Percentiles rank a stretch among this genome's conserved stretches.
Conservation (phyloP, 2,888 invertebrate genomes). For the Phlogophora meticulosa region DNA sequence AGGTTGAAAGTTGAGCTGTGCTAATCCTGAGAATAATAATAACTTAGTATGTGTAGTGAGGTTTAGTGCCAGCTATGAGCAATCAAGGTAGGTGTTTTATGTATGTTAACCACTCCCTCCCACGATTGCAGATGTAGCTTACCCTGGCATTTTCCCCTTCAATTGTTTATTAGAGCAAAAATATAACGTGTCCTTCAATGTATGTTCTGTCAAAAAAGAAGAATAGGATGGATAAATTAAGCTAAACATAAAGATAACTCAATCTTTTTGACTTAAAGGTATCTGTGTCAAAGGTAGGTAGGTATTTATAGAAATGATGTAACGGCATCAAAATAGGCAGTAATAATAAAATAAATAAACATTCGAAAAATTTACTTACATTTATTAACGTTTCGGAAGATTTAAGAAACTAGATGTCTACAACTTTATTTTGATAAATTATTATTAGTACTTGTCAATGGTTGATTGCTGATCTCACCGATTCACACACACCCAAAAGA, state of each 20-base stretch:
- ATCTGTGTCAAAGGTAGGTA: constrained; percentile 13
- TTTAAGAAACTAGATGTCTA: background rate
- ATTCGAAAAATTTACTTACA: constrained; percentile 34
- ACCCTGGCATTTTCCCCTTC: constrained; percentile 88
- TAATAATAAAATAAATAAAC: background rate
- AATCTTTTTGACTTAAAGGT: constrained; percentile 6
- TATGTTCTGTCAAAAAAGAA: constrained; percentile 81
- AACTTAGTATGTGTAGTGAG: constrained; percentile 68
- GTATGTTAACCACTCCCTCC: constrained; percentile 88
- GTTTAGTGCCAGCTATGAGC: constrained; percentile 75
- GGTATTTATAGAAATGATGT: constrained; percentile 76
- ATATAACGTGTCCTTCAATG: constrained; percentile 68
- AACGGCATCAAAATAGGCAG: constrained; percentile 77
- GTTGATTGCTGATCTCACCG: no score
- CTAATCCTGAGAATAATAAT: background rate
- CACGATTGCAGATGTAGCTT: constrained; percentile 83
- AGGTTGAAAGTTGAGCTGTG: constrained; percentile 2
- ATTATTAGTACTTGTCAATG: background rate
- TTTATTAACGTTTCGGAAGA: background rate
- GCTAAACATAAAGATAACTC: constrained; percentile 12
- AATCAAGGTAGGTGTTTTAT: constrained; percentile 64
- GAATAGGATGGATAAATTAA: constrained; percentile 66
- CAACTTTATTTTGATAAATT: background rate
- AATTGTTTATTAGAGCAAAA: constrained; percentile 66
- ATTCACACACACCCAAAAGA: background rate